phyloP scores from a whole-genome alignment of 2,797 vertebrate species.

The Leptatherina wallacei region DNA sequence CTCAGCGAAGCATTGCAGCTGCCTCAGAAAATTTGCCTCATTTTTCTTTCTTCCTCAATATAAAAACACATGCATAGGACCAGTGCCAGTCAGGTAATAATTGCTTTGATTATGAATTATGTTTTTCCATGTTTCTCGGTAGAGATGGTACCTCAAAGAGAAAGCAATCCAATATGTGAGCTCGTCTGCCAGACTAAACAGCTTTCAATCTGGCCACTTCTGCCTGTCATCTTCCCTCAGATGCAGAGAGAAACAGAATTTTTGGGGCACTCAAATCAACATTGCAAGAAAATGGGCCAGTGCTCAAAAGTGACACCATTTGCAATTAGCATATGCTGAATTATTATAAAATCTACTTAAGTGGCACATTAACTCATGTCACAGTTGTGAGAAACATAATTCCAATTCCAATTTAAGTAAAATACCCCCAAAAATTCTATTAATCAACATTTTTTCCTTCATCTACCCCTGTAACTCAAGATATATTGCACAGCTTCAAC shows the following conservation, averaged over 20 bases:
- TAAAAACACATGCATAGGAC: constrained; percentile 55
- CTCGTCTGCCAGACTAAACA: constrained; percentile 52
- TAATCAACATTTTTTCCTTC: background rate
- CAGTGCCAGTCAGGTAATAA: constrained; percentile 45
- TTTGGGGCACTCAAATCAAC: constrained; percentile 67
- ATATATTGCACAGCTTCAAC: constrained; percentile 3
- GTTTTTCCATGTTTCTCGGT: constrained; percentile 43
- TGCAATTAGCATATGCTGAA: constrained; percentile 59
- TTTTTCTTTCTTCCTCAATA: constrained; percentile 45
- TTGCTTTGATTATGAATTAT: constrained; percentile 60
- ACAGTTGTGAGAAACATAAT: constrained; percentile 22
- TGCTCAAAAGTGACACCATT: constrained; percentile 56
- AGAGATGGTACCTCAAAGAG: constrained; percentile 33
- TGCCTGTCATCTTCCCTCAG: constrained; percentile 61
- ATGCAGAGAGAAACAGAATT: constrained; percentile 51
- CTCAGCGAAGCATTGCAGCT: constrained; percentile 50
- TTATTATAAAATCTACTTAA: constrained; percentile 53
- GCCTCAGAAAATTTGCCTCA: constrained; percentile 24
- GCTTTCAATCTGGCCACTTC: constrained; percentile 56
- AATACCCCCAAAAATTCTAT: background rate
- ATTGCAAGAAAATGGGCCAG: constrained; percentile 58
- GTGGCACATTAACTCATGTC: constrained; percentile 37
- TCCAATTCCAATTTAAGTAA: constrained; percentile 30
- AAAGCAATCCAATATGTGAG: constrained; percentile 33
- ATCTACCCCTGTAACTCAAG: background rate